Evolutionary conservation across 2,888 invertebrate species (phyloP), one percentile per base, ranked within the genome.

Genomic region (Desoria tigrina): DNA sequence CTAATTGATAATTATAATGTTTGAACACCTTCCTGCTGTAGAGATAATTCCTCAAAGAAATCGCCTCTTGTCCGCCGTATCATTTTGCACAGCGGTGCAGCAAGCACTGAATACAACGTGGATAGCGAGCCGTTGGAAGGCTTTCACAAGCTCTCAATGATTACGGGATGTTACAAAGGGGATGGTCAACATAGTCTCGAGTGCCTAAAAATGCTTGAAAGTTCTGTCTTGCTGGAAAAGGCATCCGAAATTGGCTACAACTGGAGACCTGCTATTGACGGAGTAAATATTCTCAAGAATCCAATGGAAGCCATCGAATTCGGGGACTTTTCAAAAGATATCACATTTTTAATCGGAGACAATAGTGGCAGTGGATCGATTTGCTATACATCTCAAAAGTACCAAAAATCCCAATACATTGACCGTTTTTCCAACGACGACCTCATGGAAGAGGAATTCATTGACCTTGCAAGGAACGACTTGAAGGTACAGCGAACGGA

Each of bases 231-330:
- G 7, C 55, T 21, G 28, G 16, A 64, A 60, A 45, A 65, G 18
- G 66, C 77, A 1, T 61, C 72, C 54, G 24, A 27, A 2, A 64
- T 77, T 42, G 69, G 74, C 2, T 66, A 74, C 51, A 67, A 69
- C 21, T 79, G 77, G 77, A 64, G 78, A 55, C 78, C 79, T 0
- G 72, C 73, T 21, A 66, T 78, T 37, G 79, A 79, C 61, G 68
- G 61, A 1, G 60, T 68, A 0, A 45, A 78, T 0, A 65, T 79
- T 21, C 60, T 72, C 0, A 74, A 71, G 26, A 73, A 75, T 26
- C 76, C 78, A 1, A 27, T 77, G 21, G 42, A 65, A 26, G 63
- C 64, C 0, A 57, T 74, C 18, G 42, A 62, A n/a, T 60, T 27
- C 9, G 69, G 69, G 1, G 56, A 66, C 2, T 63, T 65, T 24